Conservation (phyloP, 1,140 invertebrate species). For the Drosophila funebris region DNA sequence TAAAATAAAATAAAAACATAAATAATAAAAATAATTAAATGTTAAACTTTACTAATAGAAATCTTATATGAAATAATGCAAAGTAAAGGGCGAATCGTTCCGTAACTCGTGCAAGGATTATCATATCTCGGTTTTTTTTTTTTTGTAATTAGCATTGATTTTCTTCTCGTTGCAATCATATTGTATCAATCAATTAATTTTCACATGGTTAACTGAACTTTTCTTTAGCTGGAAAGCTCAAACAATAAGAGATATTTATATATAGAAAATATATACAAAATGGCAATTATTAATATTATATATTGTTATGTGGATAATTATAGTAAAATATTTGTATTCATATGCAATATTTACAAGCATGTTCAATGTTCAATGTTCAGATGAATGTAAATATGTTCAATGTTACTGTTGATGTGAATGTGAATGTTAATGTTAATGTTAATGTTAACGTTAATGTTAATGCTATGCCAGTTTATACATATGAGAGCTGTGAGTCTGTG, state of each 20-base stretch:
- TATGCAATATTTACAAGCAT: constrained; percentile 71
- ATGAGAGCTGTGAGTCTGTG: background rate
- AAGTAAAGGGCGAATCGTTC: constrained; percentile 80
- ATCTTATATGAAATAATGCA: constrained; percentile 27
- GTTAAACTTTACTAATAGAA: constrained; percentile 19
- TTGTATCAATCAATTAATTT: constrained; percentile 28
- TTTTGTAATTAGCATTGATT: constrained; percentile 20
- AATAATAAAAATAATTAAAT: too few relatives aligned
- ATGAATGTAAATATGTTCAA: constrained; percentile 1
- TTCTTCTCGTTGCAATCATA: constrained; percentile 10
- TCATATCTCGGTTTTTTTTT: constrained; percentile 11
- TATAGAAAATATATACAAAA: background rate
- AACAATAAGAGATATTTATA: constrained; percentile 32
- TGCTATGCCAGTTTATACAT: background rate
- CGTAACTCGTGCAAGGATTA: constrained; percentile 83
- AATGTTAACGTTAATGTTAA: background rate
- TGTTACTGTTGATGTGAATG: background rate
- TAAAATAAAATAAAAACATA: background rate
- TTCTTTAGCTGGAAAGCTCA: constrained; percentile 41
- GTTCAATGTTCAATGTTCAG: background rate
- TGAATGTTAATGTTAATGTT: background rate
- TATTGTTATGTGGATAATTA: constrained; percentile 5
- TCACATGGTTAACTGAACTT: constrained; percentile 46
- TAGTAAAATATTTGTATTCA: constrained; percentile 22
- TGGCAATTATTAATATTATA: constrained; percentile 1